Conservation (phyloP, 2,113 vertebrate genomes). For the Apaloderma vittatum region DNA sequence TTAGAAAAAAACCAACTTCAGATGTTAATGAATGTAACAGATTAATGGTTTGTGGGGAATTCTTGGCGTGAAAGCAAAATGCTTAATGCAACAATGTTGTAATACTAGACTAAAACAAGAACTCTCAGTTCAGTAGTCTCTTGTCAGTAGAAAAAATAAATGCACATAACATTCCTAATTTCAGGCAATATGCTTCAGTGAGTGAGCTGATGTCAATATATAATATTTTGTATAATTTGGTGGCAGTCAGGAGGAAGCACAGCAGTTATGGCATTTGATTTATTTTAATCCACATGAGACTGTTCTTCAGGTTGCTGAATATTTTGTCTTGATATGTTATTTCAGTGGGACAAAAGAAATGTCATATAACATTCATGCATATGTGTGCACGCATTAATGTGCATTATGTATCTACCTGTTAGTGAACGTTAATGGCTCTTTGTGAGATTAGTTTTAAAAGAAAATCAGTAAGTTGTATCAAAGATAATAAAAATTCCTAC, state of each 20-base stretch:
- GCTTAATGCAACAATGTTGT: constrained; percentile 21
- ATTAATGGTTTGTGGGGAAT: constrained; percentile 53
- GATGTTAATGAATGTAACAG: constrained; percentile 34
- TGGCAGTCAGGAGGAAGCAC: constrained; percentile 5
- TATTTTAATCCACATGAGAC: constrained; percentile 12
- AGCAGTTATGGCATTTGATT: not conserved
- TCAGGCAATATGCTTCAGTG: constrained; percentile 38
- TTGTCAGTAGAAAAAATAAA: constrained; percentile 27
- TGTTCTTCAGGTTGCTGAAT: not conserved
- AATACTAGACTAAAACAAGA: constrained; percentile 21
- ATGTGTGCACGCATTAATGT: rapidly evolving
- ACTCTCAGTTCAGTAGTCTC: not conserved
- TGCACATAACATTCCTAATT: constrained; percentile 26
- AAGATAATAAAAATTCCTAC: not conserved
- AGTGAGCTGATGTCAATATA: not conserved
- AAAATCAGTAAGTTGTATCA: not conserved
- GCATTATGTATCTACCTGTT: not conserved
- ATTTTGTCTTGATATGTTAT: not conserved
- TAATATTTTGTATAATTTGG: constrained; percentile 39
- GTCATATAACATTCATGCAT: not conserved
- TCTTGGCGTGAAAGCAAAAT: constrained; percentile 36
- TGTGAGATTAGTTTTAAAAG: not conserved
- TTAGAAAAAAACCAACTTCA: constrained; percentile 27
- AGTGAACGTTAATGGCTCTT: not conserved
- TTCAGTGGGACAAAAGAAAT: not conserved